phyloP scores from a whole-genome alignment of 2,888 invertebrate species.

The Caradrina clavipalpis region DNA sequence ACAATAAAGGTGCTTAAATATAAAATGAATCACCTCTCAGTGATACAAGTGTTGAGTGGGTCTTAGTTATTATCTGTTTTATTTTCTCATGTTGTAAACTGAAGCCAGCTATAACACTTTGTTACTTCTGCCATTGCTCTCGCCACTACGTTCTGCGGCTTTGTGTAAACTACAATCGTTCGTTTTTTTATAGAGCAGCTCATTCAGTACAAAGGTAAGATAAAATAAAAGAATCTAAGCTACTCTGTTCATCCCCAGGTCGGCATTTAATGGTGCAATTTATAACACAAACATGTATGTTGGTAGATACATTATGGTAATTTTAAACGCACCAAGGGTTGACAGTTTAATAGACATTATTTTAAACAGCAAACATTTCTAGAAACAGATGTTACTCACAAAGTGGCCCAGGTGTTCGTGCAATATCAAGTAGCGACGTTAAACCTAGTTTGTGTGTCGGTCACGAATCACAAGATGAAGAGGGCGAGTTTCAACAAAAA shows the following conservation, averaged over 20 bases:
- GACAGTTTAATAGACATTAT: slow-evolving; percentile 49
- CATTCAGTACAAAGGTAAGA: slow-evolving; percentile 55
- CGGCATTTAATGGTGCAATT: slow-evolving; percentile 39
- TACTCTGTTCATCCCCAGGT: slow-evolving; percentile 23
- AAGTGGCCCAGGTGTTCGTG: slow-evolving; percentile 48
- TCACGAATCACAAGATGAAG: slow-evolving; percentile 77
- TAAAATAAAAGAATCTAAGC: slow-evolving; percentile 54
- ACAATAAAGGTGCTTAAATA: slow-evolving; percentile 39
- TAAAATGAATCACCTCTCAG: slow-evolving; percentile 35
- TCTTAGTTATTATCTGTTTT: slow-evolving; percentile 52
- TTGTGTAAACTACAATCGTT: slow-evolving; percentile 49
- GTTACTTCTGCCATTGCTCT: slow-evolving; percentile 57
- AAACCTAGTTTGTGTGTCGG: slow-evolving; percentile 73
- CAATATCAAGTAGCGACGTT: slow-evolving; percentile 50
- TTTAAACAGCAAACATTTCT: slow-evolving; percentile 53
- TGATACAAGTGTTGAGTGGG: slow-evolving; percentile 44
- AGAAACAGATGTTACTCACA: slow-evolving; percentile 54
- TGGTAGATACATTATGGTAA: slow-evolving; percentile 43
- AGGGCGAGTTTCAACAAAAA: slow-evolving; percentile 73
- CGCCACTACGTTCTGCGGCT: slow-evolving; percentile 46
- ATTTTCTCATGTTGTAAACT: slow-evolving; percentile 58
- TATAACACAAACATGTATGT: slow-evolving; percentile 38
- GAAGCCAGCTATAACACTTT: slow-evolving; percentile 57
- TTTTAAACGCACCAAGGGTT: slow-evolving; percentile 46
- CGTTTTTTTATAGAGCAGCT: slow-evolving; percentile 50